Evolutionary conservation across 2,888 invertebrate genomes (phyloP).

Genomic region (Geotrupes spiniger): DNA sequence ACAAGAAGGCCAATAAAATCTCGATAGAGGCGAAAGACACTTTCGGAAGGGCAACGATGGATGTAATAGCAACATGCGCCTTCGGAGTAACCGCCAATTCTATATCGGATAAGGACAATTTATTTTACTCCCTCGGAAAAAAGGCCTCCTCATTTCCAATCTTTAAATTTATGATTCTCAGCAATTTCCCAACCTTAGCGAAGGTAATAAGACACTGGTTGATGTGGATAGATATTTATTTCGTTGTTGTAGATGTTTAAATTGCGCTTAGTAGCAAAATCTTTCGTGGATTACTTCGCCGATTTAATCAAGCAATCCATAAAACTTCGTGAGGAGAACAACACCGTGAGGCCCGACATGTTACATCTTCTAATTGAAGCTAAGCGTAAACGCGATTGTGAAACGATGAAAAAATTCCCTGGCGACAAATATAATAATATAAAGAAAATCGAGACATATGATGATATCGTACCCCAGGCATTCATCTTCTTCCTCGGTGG

Average conservation of each 20-base stretch:
- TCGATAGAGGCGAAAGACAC: slow-evolving; percentile 48
- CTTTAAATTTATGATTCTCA: too few species aligned
- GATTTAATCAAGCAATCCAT: slow-evolving; percentile 29
- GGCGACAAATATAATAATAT: slow-evolving; percentile 26
- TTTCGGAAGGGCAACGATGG: slow-evolving; percentile 50
- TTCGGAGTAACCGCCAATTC: slow-evolving; percentile 55
- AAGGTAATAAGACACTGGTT: too few species aligned
- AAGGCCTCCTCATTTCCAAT: neutral
- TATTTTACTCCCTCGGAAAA: slow-evolving; percentile 53
- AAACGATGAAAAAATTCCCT: slow-evolving; percentile 5
- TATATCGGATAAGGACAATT: slow-evolving; percentile 49
- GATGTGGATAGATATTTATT: too few species aligned
- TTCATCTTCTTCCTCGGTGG: slow-evolving; percentile 56
- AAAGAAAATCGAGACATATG: too few species aligned
- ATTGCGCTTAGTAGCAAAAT: slow-evolving; percentile 12
- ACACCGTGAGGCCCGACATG: slow-evolving; percentile 47
- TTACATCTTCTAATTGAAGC: slow-evolving; percentile 57
- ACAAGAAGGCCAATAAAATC: slow-evolving; percentile 22
- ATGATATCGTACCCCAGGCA: slow-evolving; percentile 59
- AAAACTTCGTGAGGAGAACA: slow-evolving; percentile 27
- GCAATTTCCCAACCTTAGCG: too few species aligned
- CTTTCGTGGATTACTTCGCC: slow-evolving; percentile 26
- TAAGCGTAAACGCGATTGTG: slow-evolving; percentile 41
- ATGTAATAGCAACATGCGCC: slow-evolving; percentile 53
- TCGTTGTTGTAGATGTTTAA: slow-evolving; percentile 22